phyloP scores from a whole-genome alignment of 2,888 invertebrate species.

The Endotricha flammealis region DNA sequence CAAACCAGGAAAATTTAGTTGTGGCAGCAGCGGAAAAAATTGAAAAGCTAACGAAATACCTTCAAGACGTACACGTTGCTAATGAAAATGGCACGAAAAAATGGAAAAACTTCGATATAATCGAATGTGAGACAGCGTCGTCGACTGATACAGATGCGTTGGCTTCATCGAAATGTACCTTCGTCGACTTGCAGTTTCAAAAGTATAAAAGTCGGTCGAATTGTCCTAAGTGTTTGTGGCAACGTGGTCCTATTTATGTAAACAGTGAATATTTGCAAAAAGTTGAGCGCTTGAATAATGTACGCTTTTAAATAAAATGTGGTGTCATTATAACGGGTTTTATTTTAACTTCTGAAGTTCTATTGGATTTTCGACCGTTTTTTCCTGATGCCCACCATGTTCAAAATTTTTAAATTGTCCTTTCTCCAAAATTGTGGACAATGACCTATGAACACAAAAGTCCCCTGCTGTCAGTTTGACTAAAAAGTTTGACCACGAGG shows the following conservation, averaged over 20 bases:
- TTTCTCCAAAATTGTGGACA: too few relatives aligned
- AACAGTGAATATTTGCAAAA: slow-evolving; percentile 48
- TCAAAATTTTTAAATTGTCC: too few relatives aligned
- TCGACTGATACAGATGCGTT: slow-evolving; percentile 16
- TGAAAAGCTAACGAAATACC: slow-evolving; percentile 69
- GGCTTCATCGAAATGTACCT: slow-evolving; percentile 28
- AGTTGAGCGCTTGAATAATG: too few relatives aligned
- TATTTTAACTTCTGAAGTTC: too few relatives aligned
- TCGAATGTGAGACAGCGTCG: slow-evolving; percentile 33
- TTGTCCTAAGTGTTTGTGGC: slow-evolving; percentile 72
- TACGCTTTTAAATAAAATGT: slow-evolving; percentile 49
- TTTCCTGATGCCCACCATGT: too few relatives aligned
- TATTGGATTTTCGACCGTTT: too few relatives aligned
- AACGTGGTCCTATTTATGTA: slow-evolving; percentile 62
- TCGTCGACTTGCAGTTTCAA: slow-evolving; percentile 44
- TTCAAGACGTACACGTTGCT: slow-evolving; percentile 35
- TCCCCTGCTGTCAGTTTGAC: too few relatives aligned
- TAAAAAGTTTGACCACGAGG: too few relatives aligned
- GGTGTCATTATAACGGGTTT: too few relatives aligned
- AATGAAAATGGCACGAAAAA: slow-evolving; percentile 41
- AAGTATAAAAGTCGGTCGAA: slow-evolving; percentile 24
- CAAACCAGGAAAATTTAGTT: slow-evolving; percentile 32
- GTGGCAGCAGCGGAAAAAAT: slow-evolving; percentile 66
- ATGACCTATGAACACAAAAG: too few relatives aligned
- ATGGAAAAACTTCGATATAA: slow-evolving; percentile 59